Conservation (phyloP, 2,888 invertebrate species). For the Torymus tubicola region DNA sequence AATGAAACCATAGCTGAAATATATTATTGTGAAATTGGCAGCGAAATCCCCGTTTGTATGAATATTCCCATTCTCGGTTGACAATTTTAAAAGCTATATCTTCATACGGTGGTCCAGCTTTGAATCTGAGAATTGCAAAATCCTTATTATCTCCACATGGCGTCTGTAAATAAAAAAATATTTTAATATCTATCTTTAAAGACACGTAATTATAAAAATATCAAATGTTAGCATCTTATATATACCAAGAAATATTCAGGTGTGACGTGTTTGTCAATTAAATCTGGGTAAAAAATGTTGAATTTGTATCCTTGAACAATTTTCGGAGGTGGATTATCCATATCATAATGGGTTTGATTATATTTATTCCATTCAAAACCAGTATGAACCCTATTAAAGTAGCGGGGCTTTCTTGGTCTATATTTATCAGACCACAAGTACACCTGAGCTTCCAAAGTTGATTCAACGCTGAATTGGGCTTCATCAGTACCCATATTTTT, state of each 20-base stretch:
- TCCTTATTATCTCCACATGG: conserved; percentile 94
- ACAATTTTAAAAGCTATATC: conserved; percentile 99
- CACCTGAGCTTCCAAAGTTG: conserved; percentile 89
- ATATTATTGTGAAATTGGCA: conserved; percentile 99
- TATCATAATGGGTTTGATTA: conserved; percentile 99
- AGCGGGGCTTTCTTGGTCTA: conserved; percentile 96
- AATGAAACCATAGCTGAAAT: conserved; percentile 99
- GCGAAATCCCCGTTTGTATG: conserved; percentile 97
- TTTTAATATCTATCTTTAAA: not conserved
- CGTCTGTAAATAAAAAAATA: conserved; percentile 80
- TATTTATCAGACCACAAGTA: conserved; percentile 99
- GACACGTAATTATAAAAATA: conserved; percentile 27
- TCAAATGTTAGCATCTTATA: not conserved
- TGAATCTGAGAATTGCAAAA: conserved; percentile 95
- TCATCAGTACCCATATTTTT: conserved; percentile 92
- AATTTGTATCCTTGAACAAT: conserved; percentile 99
- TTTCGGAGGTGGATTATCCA: conserved; percentile 99
- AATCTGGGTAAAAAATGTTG: conserved; percentile 99
- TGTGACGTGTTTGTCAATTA: conserved; percentile 94
- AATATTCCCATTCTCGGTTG: conserved; percentile 99
- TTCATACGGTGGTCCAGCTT: conserved; percentile 99
- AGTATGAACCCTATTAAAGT: conserved; percentile 97
- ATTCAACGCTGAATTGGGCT: conserved; percentile 94
- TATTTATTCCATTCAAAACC: conserved; percentile 99
- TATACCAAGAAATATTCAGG: conserved; percentile 94